phyloP scores from a whole-genome alignment of 64 coral and sea anemone species.

The Exaiptasia diaphana region DNA sequence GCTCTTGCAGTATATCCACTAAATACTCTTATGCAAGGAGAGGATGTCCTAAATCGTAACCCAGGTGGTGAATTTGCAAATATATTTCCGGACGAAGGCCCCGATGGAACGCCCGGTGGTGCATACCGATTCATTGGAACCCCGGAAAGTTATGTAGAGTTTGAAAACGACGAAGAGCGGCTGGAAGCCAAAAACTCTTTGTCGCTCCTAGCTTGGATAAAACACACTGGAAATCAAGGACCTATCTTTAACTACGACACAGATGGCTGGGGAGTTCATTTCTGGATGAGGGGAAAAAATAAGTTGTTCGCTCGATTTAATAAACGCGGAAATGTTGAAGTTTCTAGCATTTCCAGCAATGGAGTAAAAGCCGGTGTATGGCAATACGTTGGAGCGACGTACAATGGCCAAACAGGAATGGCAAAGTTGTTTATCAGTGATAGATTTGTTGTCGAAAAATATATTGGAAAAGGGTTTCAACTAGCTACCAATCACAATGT shows the following conservation, averaged over 20 bases:
- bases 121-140: constrained; percentile 71
- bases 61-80: constrained; percentile 26
- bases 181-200: constrained; percentile 61
- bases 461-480: constrained; percentile 28
- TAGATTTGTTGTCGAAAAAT: constrained; percentile 43
- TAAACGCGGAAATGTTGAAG: constrained; percentile 10
- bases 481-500: not conserved
- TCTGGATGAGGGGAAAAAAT: constrained; percentile 55
- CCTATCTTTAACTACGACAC: constrained; percentile 69
- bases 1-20: constrained; percentile 53
- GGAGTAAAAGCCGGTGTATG: constrained; percentile 42
- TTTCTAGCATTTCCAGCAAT: constrained; percentile 3
- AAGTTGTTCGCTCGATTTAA: constrained; percentile 50
- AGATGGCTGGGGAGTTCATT: constrained; percentile 57
- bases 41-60: constrained; percentile 49
- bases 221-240: constrained; percentile 44
- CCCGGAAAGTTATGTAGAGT: constrained; percentile 56
- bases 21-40: constrained; percentile 2
- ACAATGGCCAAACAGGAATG: constrained; percentile 48
- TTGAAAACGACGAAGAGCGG: constrained; percentile 42
- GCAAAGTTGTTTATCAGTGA: constrained; percentile 63
- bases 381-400: constrained; percentile 73
- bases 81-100: constrained; percentile 47
- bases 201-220: constrained; percentile 70
- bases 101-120: constrained; percentile 54